phyloP scores from a whole-genome alignment of 2,797 vertebrate species.

The Decapterus maruadsi region DNA sequence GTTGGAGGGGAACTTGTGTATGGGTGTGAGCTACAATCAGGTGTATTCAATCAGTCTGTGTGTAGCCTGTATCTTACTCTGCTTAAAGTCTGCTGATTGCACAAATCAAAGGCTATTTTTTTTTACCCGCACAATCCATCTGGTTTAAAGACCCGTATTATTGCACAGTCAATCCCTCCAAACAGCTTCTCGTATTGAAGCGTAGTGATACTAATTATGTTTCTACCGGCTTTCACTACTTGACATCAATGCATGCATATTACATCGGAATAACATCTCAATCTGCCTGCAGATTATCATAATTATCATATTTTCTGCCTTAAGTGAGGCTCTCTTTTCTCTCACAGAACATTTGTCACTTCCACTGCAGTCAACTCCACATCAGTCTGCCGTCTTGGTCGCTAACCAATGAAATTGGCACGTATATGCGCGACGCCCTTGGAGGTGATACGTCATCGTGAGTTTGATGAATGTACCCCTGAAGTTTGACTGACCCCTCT shows the following conservation, averaged over 20 bases:
- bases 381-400: constrained; percentile 14
- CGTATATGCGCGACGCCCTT: constrained; percentile 11
- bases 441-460: constrained; percentile 39
- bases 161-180: constrained; percentile 8
- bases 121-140: constrained; percentile 17
- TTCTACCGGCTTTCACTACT: constrained; percentile 11
- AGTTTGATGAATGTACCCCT: constrained; percentile 58
- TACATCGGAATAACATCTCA: constrained; percentile 13
- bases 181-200: constrained; percentile 19
- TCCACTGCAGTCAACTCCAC: constrained; percentile 11
- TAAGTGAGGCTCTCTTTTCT: constrained; percentile 10
- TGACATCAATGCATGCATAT: constrained; percentile 7
- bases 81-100: constrained; percentile 56
- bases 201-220: constrained; percentile 16
- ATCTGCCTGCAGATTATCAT: constrained; percentile 9
- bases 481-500: constrained; percentile 57
- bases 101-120: constrained; percentile 49
- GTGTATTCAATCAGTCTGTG: constrained; percentile 60
- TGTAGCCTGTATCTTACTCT: neutral
- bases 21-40: constrained; percentile 55
- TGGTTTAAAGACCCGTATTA: constrained; percentile 9
- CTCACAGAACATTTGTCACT: constrained; percentile 26
- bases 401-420: constrained; percentile 20
- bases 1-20: constrained; percentile 58
- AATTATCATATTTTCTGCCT: constrained; percentile 34